Conservation (phyloP, 1,140 invertebrate species). For the Bombus haemorrhoidalis region DNA sequence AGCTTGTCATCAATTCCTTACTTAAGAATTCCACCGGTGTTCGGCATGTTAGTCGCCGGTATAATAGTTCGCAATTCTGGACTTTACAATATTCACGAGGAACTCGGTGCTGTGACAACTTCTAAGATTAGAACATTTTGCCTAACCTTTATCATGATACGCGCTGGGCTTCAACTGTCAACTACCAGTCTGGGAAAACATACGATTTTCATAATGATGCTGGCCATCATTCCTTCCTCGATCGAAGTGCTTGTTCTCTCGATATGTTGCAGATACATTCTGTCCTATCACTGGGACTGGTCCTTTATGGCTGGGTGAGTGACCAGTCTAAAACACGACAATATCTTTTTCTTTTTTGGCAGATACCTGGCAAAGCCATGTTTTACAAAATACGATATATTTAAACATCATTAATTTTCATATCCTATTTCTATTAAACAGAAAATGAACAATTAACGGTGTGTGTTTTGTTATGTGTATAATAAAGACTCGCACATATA, state of each 20-base stretch:
- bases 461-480: too few species aligned
- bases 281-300: conserved; percentile 76
- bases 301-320: conserved; percentile 76
- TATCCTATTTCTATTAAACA: too few species aligned
- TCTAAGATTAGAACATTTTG: conserved; percentile 76
- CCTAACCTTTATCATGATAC: conserved; percentile 76
- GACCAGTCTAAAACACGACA: not conserved
- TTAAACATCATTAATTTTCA: too few species aligned
- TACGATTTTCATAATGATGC: conserved; percentile 67
- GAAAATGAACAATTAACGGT: too few species aligned
- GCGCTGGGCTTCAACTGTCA: conserved; percentile 76
- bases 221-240: conserved; percentile 76
- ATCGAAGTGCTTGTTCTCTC: conserved; percentile 69
- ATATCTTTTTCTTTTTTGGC: not conserved
- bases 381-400: too few species aligned
- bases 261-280: conserved; percentile 65
- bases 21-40: conserved; percentile 76
- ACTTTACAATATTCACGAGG: conserved; percentile 73
- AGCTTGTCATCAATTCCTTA: conserved; percentile 71
- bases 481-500: too few species aligned
- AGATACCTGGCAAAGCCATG: too few species aligned
- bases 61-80: conserved; percentile 75
- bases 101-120: conserved; percentile 62
- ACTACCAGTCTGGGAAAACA: conserved; percentile 70
- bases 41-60: conserved; percentile 79